Evolutionary conservation across 2,797 vertebrate genomes (phyloP), one percentile per base, ranked within the genome.

Genomic region (Momotus momota): DNA sequence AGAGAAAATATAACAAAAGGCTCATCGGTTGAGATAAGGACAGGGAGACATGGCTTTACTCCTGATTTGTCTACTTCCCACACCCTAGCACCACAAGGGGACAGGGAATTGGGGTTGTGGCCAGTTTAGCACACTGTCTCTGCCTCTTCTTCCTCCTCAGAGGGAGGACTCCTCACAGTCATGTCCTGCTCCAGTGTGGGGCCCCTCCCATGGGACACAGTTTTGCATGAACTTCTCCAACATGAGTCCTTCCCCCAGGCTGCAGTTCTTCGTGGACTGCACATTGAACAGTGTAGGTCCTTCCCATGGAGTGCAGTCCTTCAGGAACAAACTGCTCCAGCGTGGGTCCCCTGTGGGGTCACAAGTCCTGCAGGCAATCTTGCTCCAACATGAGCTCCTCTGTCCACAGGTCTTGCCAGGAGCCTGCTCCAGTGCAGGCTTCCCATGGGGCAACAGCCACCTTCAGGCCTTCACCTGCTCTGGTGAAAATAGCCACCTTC

Each of bases 111-210:
- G 13, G 62, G 17, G 4, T 14, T 80, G 26, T 12, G 18, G 15
- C 60, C 51, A 35, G 40, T 60, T 64, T 33, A 49, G 65, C 55
- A 35, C 31, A 29, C 26, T 12, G 0, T 29, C 11, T 49, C 35
- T 69, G 31, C 16, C 9, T 3, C 8, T 46, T n/a, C 38, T 51
- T 64, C 10, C 49, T 54, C 41, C 46, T 40, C n/a, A n/a, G 6
- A 5, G 7, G 11, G 26, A 61, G 16, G 12, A 40, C 25, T 52
- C 21, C 27, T 61, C 45, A 29, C 0, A 0, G 9, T 48, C 46
- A 54, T 78, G 22, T 13, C 16, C 35, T 55, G 2, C 14, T 65
- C 31, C 46, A 46, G 23, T 5, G 9, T 25, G 25, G 27, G 25
- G 12, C 14, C 14, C 20, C 14, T 79, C 29, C 29, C 33, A 7